phyloP scores from a whole-genome alignment of 2,888 invertebrate genomes.

The Spicauda simplicius region DNA sequence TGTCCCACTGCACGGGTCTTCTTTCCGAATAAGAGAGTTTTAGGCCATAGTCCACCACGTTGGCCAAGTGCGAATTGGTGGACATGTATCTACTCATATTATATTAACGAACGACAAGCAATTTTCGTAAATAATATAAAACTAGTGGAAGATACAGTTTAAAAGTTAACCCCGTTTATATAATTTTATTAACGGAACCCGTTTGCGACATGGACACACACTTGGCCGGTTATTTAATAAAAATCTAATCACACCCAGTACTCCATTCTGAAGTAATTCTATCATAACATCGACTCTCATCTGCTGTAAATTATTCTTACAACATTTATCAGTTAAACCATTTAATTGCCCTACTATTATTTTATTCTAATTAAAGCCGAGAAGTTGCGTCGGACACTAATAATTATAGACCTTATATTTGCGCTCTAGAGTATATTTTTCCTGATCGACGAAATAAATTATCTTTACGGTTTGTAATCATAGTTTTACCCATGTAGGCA shows the following conservation, averaged over 20 bases:
- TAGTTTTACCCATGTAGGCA: background rate
- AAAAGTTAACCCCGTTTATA: too few species aligned
- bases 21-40: too few species aligned
- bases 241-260: background rate
- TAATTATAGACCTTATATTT: conserved; percentile 33
- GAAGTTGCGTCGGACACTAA: background rate
- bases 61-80: too few species aligned
- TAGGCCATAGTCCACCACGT: too few species aligned
- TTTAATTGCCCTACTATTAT: conserved; percentile 24
- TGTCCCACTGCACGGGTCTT: too few species aligned
- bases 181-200: too few species aligned
- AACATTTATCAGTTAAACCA: conserved; percentile 34
- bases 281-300: conserved; percentile 8
- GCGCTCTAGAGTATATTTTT: conserved; percentile 25
- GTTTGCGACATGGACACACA: too few species aligned
- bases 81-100: too few species aligned
- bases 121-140: too few species aligned
- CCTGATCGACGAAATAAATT: conserved; percentile 32
- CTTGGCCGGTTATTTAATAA: too few species aligned
- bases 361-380: conserved; percentile 29
- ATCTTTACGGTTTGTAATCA: conserved; percentile 45
- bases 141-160: too few species aligned
- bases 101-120: too few species aligned
- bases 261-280: background rate
- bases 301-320: conserved; percentile 34